A percentile compares a stretch with the other conserved stretches of the same genome.
Conservation (phyloP, 2,888 invertebrate species). For the Eupeodes luniger region DNA sequence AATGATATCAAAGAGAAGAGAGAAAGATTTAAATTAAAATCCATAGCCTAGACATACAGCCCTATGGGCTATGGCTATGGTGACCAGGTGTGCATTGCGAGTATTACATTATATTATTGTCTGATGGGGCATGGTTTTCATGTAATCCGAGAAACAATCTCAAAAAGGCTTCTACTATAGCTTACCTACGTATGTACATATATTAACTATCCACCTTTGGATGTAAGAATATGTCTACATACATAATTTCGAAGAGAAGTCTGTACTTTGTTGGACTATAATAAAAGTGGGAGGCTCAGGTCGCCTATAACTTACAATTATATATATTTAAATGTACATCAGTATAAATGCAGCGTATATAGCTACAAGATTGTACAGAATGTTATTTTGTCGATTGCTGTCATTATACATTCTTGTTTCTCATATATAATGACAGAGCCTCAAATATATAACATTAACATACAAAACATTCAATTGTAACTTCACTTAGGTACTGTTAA, state of each 20-base stretch:
- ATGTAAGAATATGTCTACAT: too few relatives aligned
- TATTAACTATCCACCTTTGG: background rate
- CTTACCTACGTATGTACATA: background rate
- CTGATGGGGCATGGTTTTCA: constrained; percentile 50
- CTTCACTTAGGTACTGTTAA: background rate
- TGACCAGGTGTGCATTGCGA: constrained; percentile 33
- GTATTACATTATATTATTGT: constrained; percentile 27
- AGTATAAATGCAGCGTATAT: constrained; percentile 1
- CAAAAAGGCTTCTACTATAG: constrained; percentile 46
- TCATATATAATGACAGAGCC: constrained; percentile 49
- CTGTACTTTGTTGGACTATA: background rate
- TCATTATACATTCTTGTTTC: constrained; percentile 46
- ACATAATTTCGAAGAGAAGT: background rate
- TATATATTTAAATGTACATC: background rate
- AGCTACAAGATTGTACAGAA: constrained; percentile 49
- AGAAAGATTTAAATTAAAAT: constrained; percentile 67
- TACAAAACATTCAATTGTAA: constrained; percentile 1
- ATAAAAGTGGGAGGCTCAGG: background rate
- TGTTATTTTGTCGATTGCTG: constrained; percentile 58
- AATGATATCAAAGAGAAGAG: constrained; percentile 45
- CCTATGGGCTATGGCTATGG: background rate
- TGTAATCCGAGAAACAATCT: constrained; percentile 56
- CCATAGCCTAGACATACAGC: constrained; percentile 10
- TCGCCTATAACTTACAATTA: background rate
- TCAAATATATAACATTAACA: constrained; percentile 25